A percentile compares a stretch with the other conserved stretches of the same genome.
Conservation (phyloP, 2,797 vertebrate species). For the Pseudochirops corinnae region DNA sequence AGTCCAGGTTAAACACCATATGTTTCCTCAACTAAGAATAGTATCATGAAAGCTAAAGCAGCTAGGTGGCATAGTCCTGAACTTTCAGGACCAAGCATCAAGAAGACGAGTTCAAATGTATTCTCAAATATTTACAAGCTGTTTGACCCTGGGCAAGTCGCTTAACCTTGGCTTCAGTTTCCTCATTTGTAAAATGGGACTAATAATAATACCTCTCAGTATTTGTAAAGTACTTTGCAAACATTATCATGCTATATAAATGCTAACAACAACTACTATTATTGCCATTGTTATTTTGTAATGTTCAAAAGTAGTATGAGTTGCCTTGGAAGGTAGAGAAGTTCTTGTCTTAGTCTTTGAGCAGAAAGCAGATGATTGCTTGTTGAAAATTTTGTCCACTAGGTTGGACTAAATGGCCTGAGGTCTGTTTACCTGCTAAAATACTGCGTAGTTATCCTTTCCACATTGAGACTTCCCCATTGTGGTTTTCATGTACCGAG, state of each 20-base stretch:
- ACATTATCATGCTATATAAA: not conserved
- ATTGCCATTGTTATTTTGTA: not conserved
- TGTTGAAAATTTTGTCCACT: not conserved
- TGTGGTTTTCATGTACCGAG: not conserved
- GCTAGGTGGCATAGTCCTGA: not conserved
- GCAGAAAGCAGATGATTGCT: not conserved
- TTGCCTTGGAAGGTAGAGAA: no score
- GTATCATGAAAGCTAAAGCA: not conserved
- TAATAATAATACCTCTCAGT: not conserved
- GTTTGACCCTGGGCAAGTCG: not conserved
- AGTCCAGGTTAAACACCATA: not conserved
- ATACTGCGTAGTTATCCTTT: not conserved
- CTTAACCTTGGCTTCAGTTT: not conserved
- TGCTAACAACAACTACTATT: not conserved
- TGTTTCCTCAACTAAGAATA: not conserved
- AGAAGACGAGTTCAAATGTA: not conserved
- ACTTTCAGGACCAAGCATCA: not conserved
- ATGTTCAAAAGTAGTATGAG: not conserved
- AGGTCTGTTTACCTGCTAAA: not conserved
- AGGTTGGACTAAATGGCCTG: not conserved
- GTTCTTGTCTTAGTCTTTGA: not conserved
- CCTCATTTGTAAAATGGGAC: not conserved
- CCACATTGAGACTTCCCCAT: not conserved
- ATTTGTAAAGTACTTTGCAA: not conserved
- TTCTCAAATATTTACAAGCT: not conserved